These are phyloP conservation scores for Syngnathus acus DNA, from an alignment of 2,797 vertebrate genomes.

Conservation along the genomic window DNA sequence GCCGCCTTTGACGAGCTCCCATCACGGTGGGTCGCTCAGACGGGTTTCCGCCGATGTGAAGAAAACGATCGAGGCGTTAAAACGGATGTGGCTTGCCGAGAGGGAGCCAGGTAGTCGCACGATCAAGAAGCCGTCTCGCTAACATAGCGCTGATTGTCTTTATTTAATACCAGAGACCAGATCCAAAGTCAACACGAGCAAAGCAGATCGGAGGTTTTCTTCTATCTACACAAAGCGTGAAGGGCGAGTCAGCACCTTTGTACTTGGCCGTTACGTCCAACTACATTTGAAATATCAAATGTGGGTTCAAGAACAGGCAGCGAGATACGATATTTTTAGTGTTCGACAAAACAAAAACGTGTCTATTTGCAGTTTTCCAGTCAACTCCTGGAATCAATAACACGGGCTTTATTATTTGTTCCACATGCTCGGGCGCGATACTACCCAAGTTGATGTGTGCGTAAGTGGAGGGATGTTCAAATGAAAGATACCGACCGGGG, in stretches of 20 bases:
- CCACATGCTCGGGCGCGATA: slow-evolving; percentile 19
- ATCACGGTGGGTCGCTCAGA: slow-evolving; percentile 21
- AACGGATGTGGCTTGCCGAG: slow-evolving; percentile 2
- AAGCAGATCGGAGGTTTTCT: slow-evolving; percentile 34
- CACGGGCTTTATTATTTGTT: slow-evolving; percentile 45
- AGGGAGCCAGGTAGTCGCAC: slow-evolving; percentile 20
- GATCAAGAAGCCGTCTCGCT: slow-evolving; percentile 18
- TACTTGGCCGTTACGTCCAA: slow-evolving; percentile 23
- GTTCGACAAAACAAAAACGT: neutral
- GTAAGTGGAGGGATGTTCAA: slow-evolving; percentile 10
- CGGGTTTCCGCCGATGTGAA: slow-evolving; percentile 10
- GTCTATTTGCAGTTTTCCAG: neutral
- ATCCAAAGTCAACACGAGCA: slow-evolving; percentile 50
- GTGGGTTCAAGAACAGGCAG: too few species aligned
- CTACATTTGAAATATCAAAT: slow-evolving; percentile 27
- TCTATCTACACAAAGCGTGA: slow-evolving; percentile 21
- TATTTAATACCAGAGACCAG: slow-evolving; percentile 13
- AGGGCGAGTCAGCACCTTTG: slow-evolving; percentile 37
- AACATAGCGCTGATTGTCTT: slow-evolving; percentile 15
- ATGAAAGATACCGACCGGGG: slow-evolving; percentile 37
- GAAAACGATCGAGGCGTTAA: neutral
- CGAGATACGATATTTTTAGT: neutral
- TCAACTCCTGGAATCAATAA: slow-evolving; percentile 34
- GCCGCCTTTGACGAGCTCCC: slow-evolving; percentile 18
- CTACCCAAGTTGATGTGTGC: slow-evolving; percentile 6